Percentiles rank a stretch among this genome's conserved stretches.
Evolutionary conservation across 2,113 vertebrate genomes (phyloP).

Genomic region (Calyptomena viridis): DNA sequence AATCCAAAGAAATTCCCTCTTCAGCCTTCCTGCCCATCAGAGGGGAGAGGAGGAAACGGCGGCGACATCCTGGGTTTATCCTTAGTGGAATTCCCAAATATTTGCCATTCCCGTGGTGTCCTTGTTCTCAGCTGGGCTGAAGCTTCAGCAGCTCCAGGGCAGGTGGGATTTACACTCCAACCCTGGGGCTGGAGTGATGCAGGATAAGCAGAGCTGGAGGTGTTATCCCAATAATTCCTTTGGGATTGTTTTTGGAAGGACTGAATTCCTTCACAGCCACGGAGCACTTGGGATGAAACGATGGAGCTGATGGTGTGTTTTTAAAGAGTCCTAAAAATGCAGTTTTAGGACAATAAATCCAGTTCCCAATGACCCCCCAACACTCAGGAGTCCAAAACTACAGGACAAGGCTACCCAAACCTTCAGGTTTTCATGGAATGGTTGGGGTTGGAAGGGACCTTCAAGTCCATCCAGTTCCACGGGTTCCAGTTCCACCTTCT

Average conservation of each 20-base stretch:
- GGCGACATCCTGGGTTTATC: background rate
- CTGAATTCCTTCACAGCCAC: background rate
- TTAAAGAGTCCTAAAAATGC: background rate
- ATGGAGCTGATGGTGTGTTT: background rate
- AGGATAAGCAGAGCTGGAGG: background rate
- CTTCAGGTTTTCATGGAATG: background rate
- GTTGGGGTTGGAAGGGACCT: background rate
- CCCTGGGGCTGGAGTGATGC: fast-evolving
- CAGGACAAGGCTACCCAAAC: background rate
- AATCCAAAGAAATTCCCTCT: background rate
- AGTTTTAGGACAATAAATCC: background rate
- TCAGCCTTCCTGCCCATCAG: background rate
- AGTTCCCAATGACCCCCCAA: fast-evolving
- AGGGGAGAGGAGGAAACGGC: background rate
- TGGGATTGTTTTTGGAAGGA: background rate
- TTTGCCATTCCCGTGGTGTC: background rate
- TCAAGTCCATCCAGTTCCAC: fast-evolving
- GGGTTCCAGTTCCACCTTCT: background rate
- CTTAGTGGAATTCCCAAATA: background rate
- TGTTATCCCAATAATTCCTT: background rate
- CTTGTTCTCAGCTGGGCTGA: background rate
- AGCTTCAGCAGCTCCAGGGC: background rate
- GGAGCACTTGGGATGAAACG: background rate
- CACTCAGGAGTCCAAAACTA: background rate
- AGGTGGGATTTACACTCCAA: fast-evolving